These are phyloP conservation scores for Laothoe populi DNA, from an alignment of 2,888 invertebrate species.

Conservation along the genomic window DNA sequence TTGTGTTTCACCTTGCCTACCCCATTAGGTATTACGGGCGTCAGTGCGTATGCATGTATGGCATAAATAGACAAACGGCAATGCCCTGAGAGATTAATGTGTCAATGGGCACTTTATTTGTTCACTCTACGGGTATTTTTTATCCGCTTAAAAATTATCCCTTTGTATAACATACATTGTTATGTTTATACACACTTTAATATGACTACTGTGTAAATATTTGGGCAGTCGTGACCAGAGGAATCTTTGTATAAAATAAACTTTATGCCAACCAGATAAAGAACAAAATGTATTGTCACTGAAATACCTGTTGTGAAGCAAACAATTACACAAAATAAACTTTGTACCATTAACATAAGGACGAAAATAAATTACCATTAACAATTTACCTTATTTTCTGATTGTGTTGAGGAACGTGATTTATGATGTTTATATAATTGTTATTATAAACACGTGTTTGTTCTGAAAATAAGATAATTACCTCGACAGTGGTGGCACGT, in stretches of 20 bases:
- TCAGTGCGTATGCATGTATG: not conserved
- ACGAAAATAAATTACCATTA: not conserved
- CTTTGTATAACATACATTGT: conserved; percentile 21
- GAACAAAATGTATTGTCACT: not conserved
- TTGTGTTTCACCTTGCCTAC: too few species aligned
- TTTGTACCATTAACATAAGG: not conserved
- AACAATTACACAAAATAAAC: not conserved
- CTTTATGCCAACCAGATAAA: not conserved
- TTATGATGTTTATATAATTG: conserved; percentile 19
- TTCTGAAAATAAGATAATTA: conserved; percentile 14
- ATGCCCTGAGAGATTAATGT: not conserved
- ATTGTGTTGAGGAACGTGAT: conserved; percentile 20
- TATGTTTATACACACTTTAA: conserved; percentile 22
- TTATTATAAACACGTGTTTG: conserved; percentile 23
- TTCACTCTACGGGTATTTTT: conserved; percentile 4
- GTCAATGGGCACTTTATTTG: conserved; percentile 6
- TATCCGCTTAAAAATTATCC: conserved; percentile 9
- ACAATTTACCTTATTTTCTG: conserved; percentile 2
- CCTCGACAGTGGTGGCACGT: not conserved
- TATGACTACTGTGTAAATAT: conserved; percentile 17
- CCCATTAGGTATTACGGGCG: not conserved
- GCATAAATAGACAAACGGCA: too few species aligned
- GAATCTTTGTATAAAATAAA: not conserved
- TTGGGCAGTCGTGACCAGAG: not conserved
- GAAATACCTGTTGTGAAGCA: not conserved